Evolutionary conservation across 2,797 vertebrate genomes (phyloP), one percentile per base, ranked within the genome.

Genomic region (Phylloscopus collybita): DNA sequence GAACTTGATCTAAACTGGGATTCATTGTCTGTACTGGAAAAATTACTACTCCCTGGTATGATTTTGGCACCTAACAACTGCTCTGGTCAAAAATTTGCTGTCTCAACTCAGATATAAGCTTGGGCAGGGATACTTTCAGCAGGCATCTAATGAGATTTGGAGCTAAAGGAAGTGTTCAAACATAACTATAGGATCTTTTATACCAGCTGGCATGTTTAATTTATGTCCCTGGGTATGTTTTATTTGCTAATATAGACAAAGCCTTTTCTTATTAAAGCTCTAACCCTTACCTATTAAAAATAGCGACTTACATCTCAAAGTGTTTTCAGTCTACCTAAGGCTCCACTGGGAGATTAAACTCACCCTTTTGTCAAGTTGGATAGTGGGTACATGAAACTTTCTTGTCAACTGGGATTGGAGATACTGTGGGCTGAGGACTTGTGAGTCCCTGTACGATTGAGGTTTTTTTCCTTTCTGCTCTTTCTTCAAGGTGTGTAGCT

Each of bases 271-370:
- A 50, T 73, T 70, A 22, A 64, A 80, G 70, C 95, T 90, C 82
- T 80, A 95, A 47, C 61, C 26, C 25, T 81, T 81, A 9, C 26
- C 7, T 65, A 30, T 30, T 93, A 74, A 94, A 94, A 94, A 90
- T 74, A 80, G 49, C 34, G 27, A 84, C 38, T 95, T 72, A 85
- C 81, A 95, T 64, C 67, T 88, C 66, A 76, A 62, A 84, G 56
- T 87, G 23, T 90, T 96, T 94, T 86, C 74, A 69, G n/a, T 51
- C 51, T 90, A 90, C 61, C 67, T 85, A 71, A 87, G 74, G 44
- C 19, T 87, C 76, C 22, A 7, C 27, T 54, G 87, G 87, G 73
- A 90, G 42, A 74, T 78, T 69, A 49, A 85, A 92, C 22, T 83
- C 64, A 34, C 34, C 13, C 87, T 88, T 95, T 73, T 86, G 74